Percentiles rank a stretch among this genome's conserved stretches.
These are phyloP conservation scores for Lagopus muta DNA, from an alignment of 2,113 vertebrate genomes.

Conservation along the genomic window DNA sequence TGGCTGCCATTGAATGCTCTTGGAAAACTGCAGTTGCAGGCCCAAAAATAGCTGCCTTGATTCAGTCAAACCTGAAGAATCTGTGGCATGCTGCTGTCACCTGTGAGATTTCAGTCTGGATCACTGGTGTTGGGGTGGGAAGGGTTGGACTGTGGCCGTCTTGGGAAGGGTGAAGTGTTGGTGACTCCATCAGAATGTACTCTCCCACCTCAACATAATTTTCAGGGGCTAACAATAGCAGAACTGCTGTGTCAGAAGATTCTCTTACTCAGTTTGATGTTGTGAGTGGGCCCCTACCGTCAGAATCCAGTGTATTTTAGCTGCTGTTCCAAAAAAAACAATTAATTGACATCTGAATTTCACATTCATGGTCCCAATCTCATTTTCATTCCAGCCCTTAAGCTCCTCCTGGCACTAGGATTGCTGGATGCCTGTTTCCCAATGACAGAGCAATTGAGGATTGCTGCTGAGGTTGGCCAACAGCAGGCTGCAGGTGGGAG, in stretches of 20 bases:
- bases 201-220: background rate
- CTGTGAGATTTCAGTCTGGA: background rate
- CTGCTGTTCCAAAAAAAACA: background rate
- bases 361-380: fast-evolving
- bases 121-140: background rate
- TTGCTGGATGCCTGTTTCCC: background rate
- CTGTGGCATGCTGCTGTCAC: background rate
- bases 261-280: background rate
- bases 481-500: background rate
- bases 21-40: background rate
- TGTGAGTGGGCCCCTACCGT: background rate
- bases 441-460: fast-evolving
- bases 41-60: slow-evolving; percentile 11
- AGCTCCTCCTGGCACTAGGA: background rate
- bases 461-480: background rate
- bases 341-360: background rate
- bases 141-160: background rate
- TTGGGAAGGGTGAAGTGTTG: background rate
- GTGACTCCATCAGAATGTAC: background rate
- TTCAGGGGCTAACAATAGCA: background rate
- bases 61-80: background rate
- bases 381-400: background rate
- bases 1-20: background rate
- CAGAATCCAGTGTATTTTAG: background rate
- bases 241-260: background rate